A percentile compares a stretch with the other conserved stretches of the same genome.
Conservation (phyloP, 2,797 vertebrate species). For the Danio kyathit region DNA sequence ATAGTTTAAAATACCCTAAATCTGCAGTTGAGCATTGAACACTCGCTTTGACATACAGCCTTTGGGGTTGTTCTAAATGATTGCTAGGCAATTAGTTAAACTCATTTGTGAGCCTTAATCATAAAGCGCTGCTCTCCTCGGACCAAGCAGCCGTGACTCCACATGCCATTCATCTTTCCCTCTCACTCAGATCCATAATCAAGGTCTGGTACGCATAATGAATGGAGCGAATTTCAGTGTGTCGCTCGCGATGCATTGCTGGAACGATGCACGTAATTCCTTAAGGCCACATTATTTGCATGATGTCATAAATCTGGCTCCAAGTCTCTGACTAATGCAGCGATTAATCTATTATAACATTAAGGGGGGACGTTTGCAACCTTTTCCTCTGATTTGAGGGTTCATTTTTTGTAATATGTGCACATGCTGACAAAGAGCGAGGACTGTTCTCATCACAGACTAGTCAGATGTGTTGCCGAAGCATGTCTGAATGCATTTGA, state of each 20-base stretch:
- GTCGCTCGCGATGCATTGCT: constrained; percentile 49
- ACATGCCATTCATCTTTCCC: constrained; percentile 21
- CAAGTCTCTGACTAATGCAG: constrained; percentile 28
- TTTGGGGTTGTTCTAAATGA: not conserved
- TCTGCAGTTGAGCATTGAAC: not conserved
- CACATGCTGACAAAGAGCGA: constrained; percentile 16
- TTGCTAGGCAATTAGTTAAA: not conserved
- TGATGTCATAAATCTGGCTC: constrained; percentile 55
- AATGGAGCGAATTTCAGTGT: constrained; percentile 59
- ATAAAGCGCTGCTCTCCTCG: not conserved
- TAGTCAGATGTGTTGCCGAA: not conserved
- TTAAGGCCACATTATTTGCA: constrained; percentile 57
- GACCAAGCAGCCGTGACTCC: constrained; percentile 3
- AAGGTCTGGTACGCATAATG: constrained; percentile 63
- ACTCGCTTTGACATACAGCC: not conserved
- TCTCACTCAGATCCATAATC: constrained; percentile 65
- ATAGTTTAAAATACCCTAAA: not conserved
- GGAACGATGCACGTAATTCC: constrained; percentile 47
- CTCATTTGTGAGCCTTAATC: not conserved
- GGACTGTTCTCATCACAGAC: constrained; percentile 14
- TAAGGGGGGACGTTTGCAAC: constrained; percentile 68
- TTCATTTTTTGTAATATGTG: constrained; percentile 67
- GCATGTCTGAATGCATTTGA: constrained; percentile 16
- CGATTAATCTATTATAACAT: constrained; percentile 59
- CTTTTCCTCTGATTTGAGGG: constrained; percentile 66